A percentile compares a stretch with the other conserved stretches of the same genome.
Conservation (phyloP, 2,888 invertebrate genomes). For the Papilio gigon region DNA sequence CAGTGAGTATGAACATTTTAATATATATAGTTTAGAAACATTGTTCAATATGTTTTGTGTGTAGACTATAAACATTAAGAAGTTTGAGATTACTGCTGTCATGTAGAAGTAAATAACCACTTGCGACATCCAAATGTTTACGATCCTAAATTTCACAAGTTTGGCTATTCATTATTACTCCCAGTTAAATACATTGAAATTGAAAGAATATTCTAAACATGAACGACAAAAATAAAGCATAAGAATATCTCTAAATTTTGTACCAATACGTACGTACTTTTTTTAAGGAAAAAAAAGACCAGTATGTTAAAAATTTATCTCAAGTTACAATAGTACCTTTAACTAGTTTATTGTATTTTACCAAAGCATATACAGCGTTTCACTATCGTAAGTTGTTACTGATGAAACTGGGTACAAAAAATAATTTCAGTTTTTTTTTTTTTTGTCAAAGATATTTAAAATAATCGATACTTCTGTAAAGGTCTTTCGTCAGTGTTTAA, state of each 20-base stretch:
- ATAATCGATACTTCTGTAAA: too few species aligned
- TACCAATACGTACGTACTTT: too few species aligned
- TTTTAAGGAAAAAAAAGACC: too few species aligned
- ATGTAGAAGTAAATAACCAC: not conserved
- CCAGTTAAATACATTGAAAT: not conserved
- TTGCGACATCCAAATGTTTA: conserved; percentile 11
- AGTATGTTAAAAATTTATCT: too few species aligned
- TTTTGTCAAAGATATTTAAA: too few species aligned
- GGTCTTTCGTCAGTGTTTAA: too few species aligned
- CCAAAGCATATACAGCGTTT: too few species aligned
- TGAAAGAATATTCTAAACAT: not conserved
- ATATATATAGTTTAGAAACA: not conserved
- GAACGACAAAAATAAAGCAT: not conserved
- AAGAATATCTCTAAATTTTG: not conserved
- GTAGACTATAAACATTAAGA: conserved; percentile 3
- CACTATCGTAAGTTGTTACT: too few species aligned
- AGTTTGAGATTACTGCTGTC: not conserved
- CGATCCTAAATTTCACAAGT: conserved; percentile 11
- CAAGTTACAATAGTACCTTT: too few species aligned
- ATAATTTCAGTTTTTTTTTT: too few species aligned
- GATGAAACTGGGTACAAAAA: too few species aligned
- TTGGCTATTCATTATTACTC: not conserved
- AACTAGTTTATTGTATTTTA: too few species aligned
- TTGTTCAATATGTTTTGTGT: not conserved
- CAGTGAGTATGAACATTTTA: not conserved